Evolutionary conservation across 2,888 invertebrate genomes (phyloP).

Genomic region (Drosophila kanekoi): DNA sequence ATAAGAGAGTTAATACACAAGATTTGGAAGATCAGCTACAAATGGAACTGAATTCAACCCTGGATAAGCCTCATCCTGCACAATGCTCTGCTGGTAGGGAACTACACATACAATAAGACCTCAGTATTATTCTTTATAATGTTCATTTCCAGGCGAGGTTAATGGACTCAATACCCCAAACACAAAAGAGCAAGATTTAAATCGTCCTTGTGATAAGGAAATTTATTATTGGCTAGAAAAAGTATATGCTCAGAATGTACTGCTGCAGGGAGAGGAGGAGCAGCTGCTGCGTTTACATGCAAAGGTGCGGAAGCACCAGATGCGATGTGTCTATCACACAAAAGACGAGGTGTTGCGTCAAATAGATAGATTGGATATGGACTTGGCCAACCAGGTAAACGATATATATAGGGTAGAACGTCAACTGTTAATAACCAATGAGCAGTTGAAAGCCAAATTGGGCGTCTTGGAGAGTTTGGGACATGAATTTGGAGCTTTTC

Average conservation of each 20-base stretch:
- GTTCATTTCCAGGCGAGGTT: conserved; percentile 1
- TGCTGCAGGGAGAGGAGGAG: conserved; percentile 91
- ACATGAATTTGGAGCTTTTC: conserved; percentile 83
- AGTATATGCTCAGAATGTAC: conserved; percentile 90
- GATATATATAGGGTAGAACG: conserved; percentile 87
- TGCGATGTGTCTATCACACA: conserved; percentile 75
- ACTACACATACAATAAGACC: neutral
- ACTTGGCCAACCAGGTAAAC: conserved; percentile 86
- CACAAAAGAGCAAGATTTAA: neutral
- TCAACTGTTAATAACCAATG: conserved; percentile 86
- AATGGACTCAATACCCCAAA: neutral
- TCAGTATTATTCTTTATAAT: neutral
- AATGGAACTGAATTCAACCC: neutral
- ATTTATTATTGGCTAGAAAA: conserved; percentile 91
- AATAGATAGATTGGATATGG: conserved; percentile 85
- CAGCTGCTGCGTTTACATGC: conserved; percentile 89
- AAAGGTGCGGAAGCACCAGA: conserved; percentile 87
- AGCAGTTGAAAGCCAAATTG: conserved; percentile 86
- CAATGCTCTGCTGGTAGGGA: conserved; percentile 14
- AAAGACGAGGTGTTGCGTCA: conserved; percentile 79
- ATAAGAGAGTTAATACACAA: conserved; percentile 1
- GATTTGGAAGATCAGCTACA: conserved; percentile 15
- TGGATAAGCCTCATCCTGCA: neutral
- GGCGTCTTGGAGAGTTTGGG: conserved; percentile 87
- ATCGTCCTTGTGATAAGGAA: conserved; percentile 83